Evolutionary conservation across 2,888 invertebrate genomes (phyloP).

Genomic region (Phyto melanocephala): DNA sequence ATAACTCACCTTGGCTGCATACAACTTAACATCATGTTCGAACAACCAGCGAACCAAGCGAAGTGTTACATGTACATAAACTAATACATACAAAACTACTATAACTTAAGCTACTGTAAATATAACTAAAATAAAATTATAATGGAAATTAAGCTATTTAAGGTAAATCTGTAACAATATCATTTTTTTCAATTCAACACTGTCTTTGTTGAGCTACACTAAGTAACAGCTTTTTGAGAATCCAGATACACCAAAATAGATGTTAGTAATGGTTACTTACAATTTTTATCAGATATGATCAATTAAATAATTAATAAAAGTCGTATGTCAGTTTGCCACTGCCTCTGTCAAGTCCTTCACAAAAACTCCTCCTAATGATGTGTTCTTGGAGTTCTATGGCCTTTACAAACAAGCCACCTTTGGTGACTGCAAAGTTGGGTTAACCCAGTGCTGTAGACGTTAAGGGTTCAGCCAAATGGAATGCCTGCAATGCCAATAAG

Average conservation of each 20-base stretch:
- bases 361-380: constrained; percentile 87
- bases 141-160: too few species aligned
- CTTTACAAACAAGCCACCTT: constrained; percentile 90
- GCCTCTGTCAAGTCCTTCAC: constrained; percentile 89
- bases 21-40: too few species aligned
- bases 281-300: not conserved
- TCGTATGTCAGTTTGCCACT: too few species aligned
- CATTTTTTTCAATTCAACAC: too few species aligned
- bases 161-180: too few species aligned
- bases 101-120: too few species aligned
- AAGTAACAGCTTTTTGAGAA: not conserved
- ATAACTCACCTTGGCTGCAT: too few species aligned
- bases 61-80: too few species aligned
- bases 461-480: constrained; percentile 96
- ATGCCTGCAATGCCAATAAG: constrained; percentile 92
- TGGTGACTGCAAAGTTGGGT: constrained; percentile 89
- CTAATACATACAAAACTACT: too few species aligned
- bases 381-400: constrained; percentile 90
- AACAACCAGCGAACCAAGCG: too few species aligned
- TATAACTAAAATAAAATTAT: too few species aligned
- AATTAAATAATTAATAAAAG: not conserved
- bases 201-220: not conserved
- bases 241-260: too few species aligned
- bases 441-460: constrained; percentile 92
- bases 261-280: not conserved